Percentiles rank a stretch among this genome's conserved stretches.
These are phyloP conservation scores for Epinephelus fuscoguttatus DNA, from an alignment of 2,113 vertebrate species.

Conservation along the genomic window DNA sequence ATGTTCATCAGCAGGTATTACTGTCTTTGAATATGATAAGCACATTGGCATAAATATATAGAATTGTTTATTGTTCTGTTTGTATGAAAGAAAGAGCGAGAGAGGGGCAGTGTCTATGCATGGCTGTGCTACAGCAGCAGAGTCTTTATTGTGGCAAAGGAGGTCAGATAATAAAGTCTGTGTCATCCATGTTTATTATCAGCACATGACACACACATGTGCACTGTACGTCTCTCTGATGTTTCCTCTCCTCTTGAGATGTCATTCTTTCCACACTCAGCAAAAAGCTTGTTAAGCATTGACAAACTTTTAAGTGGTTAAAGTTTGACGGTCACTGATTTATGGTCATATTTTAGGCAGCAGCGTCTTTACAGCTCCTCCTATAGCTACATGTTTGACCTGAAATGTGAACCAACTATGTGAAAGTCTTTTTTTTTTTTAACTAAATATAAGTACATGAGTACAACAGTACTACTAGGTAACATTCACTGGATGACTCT, in stretches of 20 bases:
- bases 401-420: neutral
- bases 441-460: neutral
- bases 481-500: neutral
- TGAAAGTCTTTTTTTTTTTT: neutral
- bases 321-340: constrained; percentile 43
- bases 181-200: constrained; percentile 51
- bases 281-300: constrained; percentile 14
- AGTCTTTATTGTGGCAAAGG: constrained; percentile 33
- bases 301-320: constrained; percentile 2
- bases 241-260: neutral
- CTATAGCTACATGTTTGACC: neutral
- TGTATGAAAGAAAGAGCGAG: neutral
- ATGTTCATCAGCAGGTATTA: neutral
- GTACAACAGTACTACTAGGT: neutral
- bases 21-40: constrained; percentile 1
- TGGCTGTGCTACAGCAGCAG: neutral
- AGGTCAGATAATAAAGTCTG: constrained; percentile 32
- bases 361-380: neutral
- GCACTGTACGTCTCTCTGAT: neutral
- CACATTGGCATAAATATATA: neutral
- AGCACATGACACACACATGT: constrained; percentile 64
- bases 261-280: constrained; percentile 32
- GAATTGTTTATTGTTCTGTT: neutral
- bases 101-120: neutral
- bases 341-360: neutral